A percentile compares a stretch with the other conserved stretches of the same genome.
phyloP scores from a whole-genome alignment of 2,797 vertebrate species.

The Ibycter americanus region DNA sequence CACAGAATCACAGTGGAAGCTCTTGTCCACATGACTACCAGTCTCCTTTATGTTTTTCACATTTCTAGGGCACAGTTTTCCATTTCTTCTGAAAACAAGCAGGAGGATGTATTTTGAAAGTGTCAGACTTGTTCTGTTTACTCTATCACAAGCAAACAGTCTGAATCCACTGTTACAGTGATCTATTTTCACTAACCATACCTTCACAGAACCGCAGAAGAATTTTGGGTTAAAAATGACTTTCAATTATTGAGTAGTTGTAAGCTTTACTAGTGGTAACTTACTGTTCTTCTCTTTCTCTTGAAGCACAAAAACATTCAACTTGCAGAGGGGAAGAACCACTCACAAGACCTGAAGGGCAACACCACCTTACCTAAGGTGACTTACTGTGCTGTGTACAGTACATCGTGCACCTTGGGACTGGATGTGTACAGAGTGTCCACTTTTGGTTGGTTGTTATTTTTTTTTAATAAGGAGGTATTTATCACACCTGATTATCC shows the following conservation, averaged over 20 bases:
- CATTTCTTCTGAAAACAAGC: background rate
- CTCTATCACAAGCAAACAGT: background rate
- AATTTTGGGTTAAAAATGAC: background rate
- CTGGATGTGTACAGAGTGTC: background rate
- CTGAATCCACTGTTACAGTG: background rate
- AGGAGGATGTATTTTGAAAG: background rate
- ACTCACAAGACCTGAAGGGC: background rate
- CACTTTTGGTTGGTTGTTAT: background rate
- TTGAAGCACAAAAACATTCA: background rate
- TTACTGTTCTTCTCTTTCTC: background rate
- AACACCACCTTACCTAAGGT: background rate
- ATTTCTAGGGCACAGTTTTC: background rate
- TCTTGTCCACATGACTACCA: background rate
- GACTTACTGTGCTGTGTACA: background rate
- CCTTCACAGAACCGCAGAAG: background rate
- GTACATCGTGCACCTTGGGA: background rate
- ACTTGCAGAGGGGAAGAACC: background rate
- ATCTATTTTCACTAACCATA: background rate
- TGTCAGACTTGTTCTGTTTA: background rate
- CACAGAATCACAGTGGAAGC: background rate
- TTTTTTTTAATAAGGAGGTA: background rate
- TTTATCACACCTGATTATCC: background rate
- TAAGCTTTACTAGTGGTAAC: background rate
- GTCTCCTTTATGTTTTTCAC: background rate
- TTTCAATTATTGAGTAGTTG: background rate